Evolutionary conservation across 2,888 invertebrate genomes (phyloP).

Genomic region (Acleris emargana): DNA sequence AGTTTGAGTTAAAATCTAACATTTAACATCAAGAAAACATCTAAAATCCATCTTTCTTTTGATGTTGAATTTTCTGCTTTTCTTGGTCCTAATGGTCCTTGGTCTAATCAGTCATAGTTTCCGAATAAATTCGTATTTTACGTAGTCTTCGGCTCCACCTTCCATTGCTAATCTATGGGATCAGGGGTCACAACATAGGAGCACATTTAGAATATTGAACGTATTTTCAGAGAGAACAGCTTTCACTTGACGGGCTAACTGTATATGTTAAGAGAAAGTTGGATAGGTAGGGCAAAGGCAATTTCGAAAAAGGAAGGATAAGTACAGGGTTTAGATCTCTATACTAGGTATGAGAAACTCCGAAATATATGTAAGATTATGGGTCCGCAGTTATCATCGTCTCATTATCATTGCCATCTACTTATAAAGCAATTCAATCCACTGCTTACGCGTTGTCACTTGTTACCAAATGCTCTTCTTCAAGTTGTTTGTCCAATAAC

Average conservation of each 20-base stretch:
- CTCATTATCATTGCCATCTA: too few relatives aligned
- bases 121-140: slow-evolving; percentile 16
- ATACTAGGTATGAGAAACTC: too few relatives aligned
- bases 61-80: slow-evolving; percentile 3
- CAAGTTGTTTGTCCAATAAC: too few relatives aligned
- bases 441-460: too few relatives aligned
- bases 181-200: slow-evolving; percentile 16
- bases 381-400: too few relatives aligned
- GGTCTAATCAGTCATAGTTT: slow-evolving; percentile 7
- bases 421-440: too few relatives aligned
- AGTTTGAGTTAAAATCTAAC: neutral
- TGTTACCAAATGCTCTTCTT: too few relatives aligned
- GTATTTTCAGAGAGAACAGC: slow-evolving; percentile 13
- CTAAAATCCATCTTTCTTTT: slow-evolving; percentile 7
- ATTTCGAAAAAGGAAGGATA: too few relatives aligned
- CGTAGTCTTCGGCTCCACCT: slow-evolving; percentile 2
- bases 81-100: slow-evolving; percentile 6
- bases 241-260: slow-evolving; percentile 3
- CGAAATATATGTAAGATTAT: too few relatives aligned
- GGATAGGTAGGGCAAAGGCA: too few relatives aligned
- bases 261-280: neutral
- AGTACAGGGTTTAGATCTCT: too few relatives aligned
- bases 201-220: slow-evolving; percentile 7
- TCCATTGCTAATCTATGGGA: slow-evolving; percentile 5
- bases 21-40: slow-evolving; percentile 4